Evolutionary conservation across 2,113 vertebrate species (phyloP).

Genomic region (Nymphicus hollandicus): DNA sequence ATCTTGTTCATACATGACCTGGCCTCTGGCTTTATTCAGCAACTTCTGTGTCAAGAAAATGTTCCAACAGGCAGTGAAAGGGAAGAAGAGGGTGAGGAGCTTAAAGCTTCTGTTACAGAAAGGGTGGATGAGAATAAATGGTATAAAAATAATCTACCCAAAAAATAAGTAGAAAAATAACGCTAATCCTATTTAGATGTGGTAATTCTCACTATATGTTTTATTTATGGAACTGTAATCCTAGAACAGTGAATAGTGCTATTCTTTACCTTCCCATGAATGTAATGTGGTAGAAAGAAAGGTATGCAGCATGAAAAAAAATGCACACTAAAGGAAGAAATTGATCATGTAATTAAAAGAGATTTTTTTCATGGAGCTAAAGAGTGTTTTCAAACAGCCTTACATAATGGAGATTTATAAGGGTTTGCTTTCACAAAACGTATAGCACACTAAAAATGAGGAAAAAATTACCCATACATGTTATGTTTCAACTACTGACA

Average conservation of each 20-base stretch:
- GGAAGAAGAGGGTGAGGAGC: not conserved
- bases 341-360: not conserved
- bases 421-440: not conserved
- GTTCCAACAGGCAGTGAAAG: not conserved
- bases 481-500: not conserved
- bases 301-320: not conserved
- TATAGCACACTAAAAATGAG: not conserved
- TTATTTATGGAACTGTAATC: constrained; percentile 24
- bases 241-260: not conserved
- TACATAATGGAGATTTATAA: not conserved
- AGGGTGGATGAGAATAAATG: not conserved
- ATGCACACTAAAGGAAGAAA: not conserved
- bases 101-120: not conserved
- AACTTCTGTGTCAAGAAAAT: not conserved
- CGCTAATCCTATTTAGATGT: not conserved
- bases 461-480: not conserved
- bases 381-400: not conserved
- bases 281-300: not conserved
- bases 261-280: not conserved
- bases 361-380: not conserved
- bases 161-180: constrained; percentile 18
- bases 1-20: not conserved
- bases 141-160: not conserved
- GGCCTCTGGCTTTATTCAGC: not conserved
- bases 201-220: not conserved